Conservation (phyloP, 2,113 vertebrate species). For the Hippoglossus stenolepis region DNA sequence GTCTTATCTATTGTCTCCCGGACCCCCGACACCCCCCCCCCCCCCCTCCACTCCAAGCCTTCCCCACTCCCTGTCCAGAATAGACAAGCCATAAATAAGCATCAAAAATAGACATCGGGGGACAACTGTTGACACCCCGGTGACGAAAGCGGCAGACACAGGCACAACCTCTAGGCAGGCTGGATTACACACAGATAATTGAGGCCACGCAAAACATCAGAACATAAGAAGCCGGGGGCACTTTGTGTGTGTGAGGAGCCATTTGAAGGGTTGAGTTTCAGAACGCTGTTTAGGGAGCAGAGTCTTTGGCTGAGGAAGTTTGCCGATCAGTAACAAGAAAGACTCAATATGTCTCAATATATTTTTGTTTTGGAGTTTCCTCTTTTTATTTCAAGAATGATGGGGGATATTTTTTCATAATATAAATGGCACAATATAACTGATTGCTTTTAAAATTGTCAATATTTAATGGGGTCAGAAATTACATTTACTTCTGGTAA, state of each 20-base stretch:
- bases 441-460: not conserved
- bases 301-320: conserved; percentile 6
- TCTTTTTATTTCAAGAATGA: not conserved
- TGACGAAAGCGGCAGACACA: conserved; percentile 88
- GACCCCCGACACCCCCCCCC: not conserved
- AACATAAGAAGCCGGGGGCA: conserved; percentile 51
- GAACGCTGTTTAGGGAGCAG: not conserved
- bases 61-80: conserved; percentile 77
- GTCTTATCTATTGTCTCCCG: conserved; percentile 83
- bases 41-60: not conserved
- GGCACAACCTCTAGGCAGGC: conserved; percentile 86
- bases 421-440: not conserved
- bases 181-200: conserved; percentile 92
- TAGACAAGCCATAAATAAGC: conserved; percentile 85
- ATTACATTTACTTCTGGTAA: not conserved
- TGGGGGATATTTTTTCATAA: not conserved
- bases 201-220: conserved; percentile 74
- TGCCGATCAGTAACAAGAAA: not conserved
- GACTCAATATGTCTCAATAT: not conserved
- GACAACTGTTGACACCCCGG: conserved; percentile 91
- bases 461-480: not conserved
- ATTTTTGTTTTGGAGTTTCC: not conserved
- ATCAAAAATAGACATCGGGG: conserved; percentile 89
- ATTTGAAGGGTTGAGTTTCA: conserved; percentile 17
- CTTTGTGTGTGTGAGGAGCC: conserved; percentile 16